Evolutionary conservation across 2,888 invertebrate genomes (phyloP), one percentile per base, ranked within the genome.

Genomic region (Tachina grossa): DNA sequence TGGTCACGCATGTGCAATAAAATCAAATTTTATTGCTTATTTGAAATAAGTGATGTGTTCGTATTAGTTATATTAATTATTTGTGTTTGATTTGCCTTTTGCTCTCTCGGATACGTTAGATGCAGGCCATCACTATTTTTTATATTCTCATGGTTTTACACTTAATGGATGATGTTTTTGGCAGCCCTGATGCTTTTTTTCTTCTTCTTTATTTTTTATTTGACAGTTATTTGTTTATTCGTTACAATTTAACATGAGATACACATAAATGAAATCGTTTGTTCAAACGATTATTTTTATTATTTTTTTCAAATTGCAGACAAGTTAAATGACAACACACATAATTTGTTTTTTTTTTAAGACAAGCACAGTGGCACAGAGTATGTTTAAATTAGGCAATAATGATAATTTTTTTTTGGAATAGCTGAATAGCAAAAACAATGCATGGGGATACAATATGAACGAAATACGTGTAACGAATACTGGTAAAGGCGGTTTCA

Each of bases 141-240:
- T 79, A 31, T 4, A 31, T 4, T 31, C 31, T 53, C 51, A 53
- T 45, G 45, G 53, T 53, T 55, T 63, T n/a, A 55, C 53, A 72
- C 66, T 61, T 69, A 69, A 76, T 76, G 63, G 41, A 57, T 71
- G 71, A 47, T 19, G 19, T 55, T 66, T 65, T 59, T 19, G 10
- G 11, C 19, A 22, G 16, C 11, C 0, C 39, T 68, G 16, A 31
- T 5, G 6, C 5, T 31, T 1, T 31, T 31, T 6, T 31, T 31
- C 31, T 47, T 68, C 19, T 43, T 66, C 59, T 10, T 22, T n/a
- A n/a, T 61, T 68, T 47, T 9, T 11, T 31, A 65, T 75, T 82
- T 79, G 85, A 85, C 85, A 85, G 79, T 79, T 82, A 83, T 85
- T 85, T 84, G 84, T 81, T 84, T 77, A 74, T 84, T 72, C 77